Evolutionary conservation across 2,113 vertebrate genomes (phyloP), one percentile per base, ranked within the genome.

Genomic region (Microtus montanus): DNA sequence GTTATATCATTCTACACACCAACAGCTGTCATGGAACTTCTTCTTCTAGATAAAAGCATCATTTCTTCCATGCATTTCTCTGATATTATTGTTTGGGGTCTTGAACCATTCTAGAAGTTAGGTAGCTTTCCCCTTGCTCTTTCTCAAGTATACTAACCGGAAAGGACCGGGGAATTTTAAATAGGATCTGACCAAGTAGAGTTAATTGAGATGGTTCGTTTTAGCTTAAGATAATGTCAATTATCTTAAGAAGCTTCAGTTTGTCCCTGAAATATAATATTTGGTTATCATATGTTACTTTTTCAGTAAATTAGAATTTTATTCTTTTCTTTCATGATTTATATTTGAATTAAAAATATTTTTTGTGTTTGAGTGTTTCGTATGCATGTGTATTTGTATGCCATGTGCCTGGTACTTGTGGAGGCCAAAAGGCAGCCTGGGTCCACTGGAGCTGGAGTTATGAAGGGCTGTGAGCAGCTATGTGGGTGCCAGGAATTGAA

Each of bases 261-360:
- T 54, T 91, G 54, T 6, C 64, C 28, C 20, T 89, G 70, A 97
- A 91, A 92, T 14, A 87, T 80, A 28, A 52, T 83, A 61, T 20
- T 95, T 90, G 22, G 13, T 92, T 95, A 94, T 94, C 93, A 92
- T 49, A 93, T 33, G 71, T 38, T 80, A 68, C 77, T 24, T 22
- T 91, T 94, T 73, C 47, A 93, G 22, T 80, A 87, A 87, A 92
- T 87, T 49, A 86, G 91, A 95, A 64, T 38, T 73, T 90, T 5
- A 73, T 87, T 64, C 17, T 93, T 96, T 63, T 73, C 66, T 77
- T 91, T 91, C 12, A 19, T 87, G 84, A 33, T 91, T 87, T 89
- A 78, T 75, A 89, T 96, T 89, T 96, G 54, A 94, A 94, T 75
- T 64, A 11, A 64, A 80, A 44, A 41, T 19, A 61, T 84, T 44